Base-by-base conservation (phyloP, 2,797 vertebrate species). In the Enteromius paludinosus region DNA sequence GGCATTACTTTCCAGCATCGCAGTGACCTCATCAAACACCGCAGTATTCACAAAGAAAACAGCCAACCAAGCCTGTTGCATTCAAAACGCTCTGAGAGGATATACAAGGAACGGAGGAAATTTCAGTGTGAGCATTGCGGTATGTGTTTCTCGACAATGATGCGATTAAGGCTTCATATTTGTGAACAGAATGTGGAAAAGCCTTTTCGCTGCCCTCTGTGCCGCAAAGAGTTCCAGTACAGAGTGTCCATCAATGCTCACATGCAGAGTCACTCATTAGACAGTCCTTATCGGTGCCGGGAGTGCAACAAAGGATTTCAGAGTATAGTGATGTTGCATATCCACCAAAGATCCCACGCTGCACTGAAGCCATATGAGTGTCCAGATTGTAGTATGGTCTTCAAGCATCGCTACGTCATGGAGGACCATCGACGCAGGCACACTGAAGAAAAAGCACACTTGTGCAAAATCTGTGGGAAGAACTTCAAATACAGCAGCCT, bases 11-110 rank as follows among this genome's bases (percentile, higher is more conserved):
- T 96, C 83, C 91, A 93, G 87, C 94, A 95, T 86, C 94, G 94
- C 79, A 95, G 94, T 90, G 89, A 91, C 89, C 93, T 96, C 88
- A 92, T 95, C 18, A 96, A 95, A 88, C 95, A 96, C 87, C 91
- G 92, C 47, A 92, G 90, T 11, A 91, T 92, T 82, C 95, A 95
- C 82, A 94, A 90, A 65, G 75, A 72, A 70, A 85, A 76, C 0
- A 52, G 52, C 28, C 65, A 61, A 83, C 14, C 64, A 38, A 70
- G 49, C 8, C 23, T 59, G 1, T 72, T 73, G 0, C 89, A 89
- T 45, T 35, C 68, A 0, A 10, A 28, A 3, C 15, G 23, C 9
- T 47, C 78, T 33, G 83, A 75, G 35, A 84, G 77, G 0, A 70
- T 80, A 54, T 76, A 54, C 76, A 83, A 54, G 17, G 71, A 83